Evolutionary conservation across 2,888 invertebrate species (phyloP).

Genomic region (Nowickia ferox): DNA sequence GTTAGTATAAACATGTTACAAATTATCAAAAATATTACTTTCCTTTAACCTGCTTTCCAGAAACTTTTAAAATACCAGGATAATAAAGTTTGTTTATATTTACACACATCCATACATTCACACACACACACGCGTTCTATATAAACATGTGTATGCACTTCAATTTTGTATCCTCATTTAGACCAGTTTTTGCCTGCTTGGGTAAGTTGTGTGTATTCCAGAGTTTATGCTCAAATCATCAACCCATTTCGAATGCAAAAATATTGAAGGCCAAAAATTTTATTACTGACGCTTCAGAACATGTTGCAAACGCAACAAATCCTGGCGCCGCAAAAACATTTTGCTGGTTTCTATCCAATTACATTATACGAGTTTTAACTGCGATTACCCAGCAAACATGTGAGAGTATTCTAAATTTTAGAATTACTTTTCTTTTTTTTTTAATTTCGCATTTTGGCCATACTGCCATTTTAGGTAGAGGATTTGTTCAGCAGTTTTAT

Average conservation of each 20-base stretch:
- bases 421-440: too few species aligned
- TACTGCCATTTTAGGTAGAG: too few species aligned
- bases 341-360: conserved; percentile 38
- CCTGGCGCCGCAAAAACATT: conserved; percentile 14
- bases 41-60: conserved; percentile 22
- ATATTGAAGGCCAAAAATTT: conserved; percentile 4
- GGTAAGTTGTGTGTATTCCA: background rate
- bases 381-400: background rate
- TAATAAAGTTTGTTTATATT: too few species aligned
- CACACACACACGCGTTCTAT: background rate
- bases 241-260: conserved; percentile 14
- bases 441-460: too few species aligned
- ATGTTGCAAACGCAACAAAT: conserved; percentile 4
- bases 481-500: too few species aligned
- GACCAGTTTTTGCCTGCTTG: background rate
- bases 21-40: conserved; percentile 2
- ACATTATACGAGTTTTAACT: conserved; percentile 4
- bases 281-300: background rate
- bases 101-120: background rate
- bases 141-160: background rate
- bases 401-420: background rate
- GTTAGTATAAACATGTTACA: background rate
- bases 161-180: background rate
- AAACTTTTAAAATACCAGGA: too few species aligned
- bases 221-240: conserved; percentile 1